phyloP scores from a whole-genome alignment of 2,888 invertebrate genomes.

The Aleiodes leptofemur region DNA sequence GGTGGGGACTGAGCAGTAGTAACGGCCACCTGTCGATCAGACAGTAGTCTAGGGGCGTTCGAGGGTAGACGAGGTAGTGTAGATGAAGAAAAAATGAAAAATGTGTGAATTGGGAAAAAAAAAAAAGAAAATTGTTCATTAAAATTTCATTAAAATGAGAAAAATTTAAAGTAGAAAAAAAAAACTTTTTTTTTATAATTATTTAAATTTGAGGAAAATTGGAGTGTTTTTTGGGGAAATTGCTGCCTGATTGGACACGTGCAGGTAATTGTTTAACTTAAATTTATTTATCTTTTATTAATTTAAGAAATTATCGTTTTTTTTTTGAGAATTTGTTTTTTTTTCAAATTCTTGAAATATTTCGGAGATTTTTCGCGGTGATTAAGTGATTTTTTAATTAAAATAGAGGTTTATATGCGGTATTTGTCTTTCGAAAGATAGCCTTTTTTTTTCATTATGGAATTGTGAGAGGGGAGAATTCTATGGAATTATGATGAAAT shows the following conservation, averaged over 20 bases:
- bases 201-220: not conserved
- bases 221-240: conserved; percentile 1
- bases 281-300: not conserved
- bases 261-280: not conserved
- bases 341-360: too few species aligned
- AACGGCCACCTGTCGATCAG: conserved; percentile 60
- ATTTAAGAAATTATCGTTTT: too few species aligned
- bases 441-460: not conserved
- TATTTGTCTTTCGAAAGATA: too few species aligned
- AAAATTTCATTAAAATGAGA: not conserved
- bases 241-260: conserved; percentile 11
- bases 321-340: too few species aligned
- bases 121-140: not conserved
- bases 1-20: conserved; percentile 44
- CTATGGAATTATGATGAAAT: not conserved
- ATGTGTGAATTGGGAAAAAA: conserved; percentile 16
- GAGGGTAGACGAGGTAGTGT: conserved; percentile 44
- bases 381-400: too few species aligned
- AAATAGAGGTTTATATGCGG: too few species aligned
- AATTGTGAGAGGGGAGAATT: not conserved
- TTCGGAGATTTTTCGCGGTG: too few species aligned
- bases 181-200: not conserved
- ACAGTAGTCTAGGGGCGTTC: conserved; percentile 50
- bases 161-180: not conserved
- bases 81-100: not conserved